A percentile compares a stretch with the other conserved stretches of the same genome.
phyloP scores from a whole-genome alignment of 2,797 vertebrate species.

The Borostomias antarcticus region DNA sequence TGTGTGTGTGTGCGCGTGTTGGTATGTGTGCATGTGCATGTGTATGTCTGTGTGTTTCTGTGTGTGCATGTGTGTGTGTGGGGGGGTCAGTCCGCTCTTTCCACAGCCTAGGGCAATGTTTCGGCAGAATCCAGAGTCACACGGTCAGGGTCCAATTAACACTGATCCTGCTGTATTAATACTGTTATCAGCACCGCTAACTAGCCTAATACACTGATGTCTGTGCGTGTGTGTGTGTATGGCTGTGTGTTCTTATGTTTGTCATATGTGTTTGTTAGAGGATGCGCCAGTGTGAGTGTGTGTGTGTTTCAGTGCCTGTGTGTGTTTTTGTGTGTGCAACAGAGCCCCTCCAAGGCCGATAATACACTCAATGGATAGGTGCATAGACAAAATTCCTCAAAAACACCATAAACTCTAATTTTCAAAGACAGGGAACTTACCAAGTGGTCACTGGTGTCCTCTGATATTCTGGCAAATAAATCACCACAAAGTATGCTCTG shows the following conservation, averaged over 20 bases:
- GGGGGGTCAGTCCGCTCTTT: conserved; percentile 35
- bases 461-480: no score
- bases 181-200: conserved; percentile 56
- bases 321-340: conserved; percentile 1
- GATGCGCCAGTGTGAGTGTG: conserved; percentile 14
- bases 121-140: conserved; percentile 58
- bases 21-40: conserved; percentile 40
- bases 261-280: conserved; percentile 9
- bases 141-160: conserved; percentile 71
- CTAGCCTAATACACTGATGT: conserved; percentile 17
- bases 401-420: no score
- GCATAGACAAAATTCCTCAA: no score
- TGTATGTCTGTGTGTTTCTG: conserved; percentile 31
- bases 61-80: conserved; percentile 50
- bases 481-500: no score
- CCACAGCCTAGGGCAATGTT: conserved; percentile 64
- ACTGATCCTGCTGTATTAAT: conserved; percentile 68
- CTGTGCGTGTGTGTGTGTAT: conserved; percentile 6
- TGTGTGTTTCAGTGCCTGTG: not conserved
- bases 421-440: no score
- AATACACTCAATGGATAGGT: no score
- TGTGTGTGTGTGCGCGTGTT: conserved; percentile 33
- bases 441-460: no score
- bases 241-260: not conserved
- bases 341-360: no score